phyloP scores from a whole-genome alignment of 2,113 vertebrate genomes.

The Sphaerodactylus townsendi region DNA sequence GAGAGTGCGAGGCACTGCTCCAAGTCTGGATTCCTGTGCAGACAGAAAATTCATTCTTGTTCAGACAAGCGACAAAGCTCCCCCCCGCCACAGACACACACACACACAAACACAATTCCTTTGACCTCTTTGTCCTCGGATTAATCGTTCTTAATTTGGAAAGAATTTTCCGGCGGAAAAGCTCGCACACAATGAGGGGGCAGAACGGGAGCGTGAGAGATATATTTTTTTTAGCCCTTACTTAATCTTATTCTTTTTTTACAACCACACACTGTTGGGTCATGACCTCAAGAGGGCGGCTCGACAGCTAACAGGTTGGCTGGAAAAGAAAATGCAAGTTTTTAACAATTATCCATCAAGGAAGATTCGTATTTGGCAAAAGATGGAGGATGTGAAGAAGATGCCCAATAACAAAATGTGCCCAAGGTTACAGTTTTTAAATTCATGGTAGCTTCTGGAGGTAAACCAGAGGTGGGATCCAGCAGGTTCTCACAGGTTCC shows the following conservation, averaged over 20 bases:
- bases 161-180: neutral
- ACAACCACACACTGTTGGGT: neutral
- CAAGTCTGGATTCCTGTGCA: neutral
- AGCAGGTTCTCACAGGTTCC: too few species aligned
- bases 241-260: neutral
- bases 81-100: too few species aligned
- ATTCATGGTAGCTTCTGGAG: too few species aligned
- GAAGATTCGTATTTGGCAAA: neutral
- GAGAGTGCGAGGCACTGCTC: neutral
- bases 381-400: too few species aligned
- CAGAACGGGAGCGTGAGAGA: neutral
- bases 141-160: neutral
- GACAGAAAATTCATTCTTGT: conserved; percentile 2
- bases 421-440: too few species aligned
- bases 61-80: neutral
- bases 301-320: neutral
- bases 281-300: neutral
- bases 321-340: neutral
- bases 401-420: too few species aligned
- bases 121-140: neutral
- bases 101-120: neutral
- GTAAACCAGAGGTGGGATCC: too few species aligned
- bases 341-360: neutral
- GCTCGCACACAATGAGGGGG: neutral
- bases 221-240: neutral